Base-by-base conservation (phyloP, 2,797 vertebrate genomes). In the Ptychobarbus kaznakovi region DNA sequence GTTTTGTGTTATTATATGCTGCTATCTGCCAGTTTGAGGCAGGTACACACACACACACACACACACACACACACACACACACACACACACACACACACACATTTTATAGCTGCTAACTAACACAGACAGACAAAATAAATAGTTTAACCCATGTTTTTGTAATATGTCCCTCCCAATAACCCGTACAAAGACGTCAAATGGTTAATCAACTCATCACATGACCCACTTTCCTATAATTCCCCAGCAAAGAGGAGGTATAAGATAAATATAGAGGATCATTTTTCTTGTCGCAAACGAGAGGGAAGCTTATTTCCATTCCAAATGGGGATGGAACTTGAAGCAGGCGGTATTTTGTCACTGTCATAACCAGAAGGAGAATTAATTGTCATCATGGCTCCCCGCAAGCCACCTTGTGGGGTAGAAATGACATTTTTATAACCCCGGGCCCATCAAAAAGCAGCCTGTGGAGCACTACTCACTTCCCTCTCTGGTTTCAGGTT, bases 361-460 rank as follows among this genome's bases (percentile, higher is more conserved):
- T 94, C 94, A 95, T 93, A 94, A 92, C 90, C 88, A 91, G 91
- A 91, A 90, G 91, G 92, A 93, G 92, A 92, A 95, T 96, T 97
- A 96, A 97, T 96, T 96, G 93, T 93, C 94, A 91, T 93, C 92
- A 92, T 87, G 91, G 88, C 90, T 93, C 92, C 92, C 93, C 88
- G 88, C 42, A 79, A 91, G 92, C 92, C 93, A 93, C 89, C 90
- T 94, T 92, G 93, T 94, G 91, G 91, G 93, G 92, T 95, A 91
- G 89, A 96, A 96, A 96, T 96, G 95, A 95, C 94, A 95, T 95
- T 96, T 96, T 94, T 92, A 91, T 96, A 96, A 96, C 96, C 95
- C 92, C 81, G 90, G 88, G 94, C 95, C 96, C 95, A 97, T 97
- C 92, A 80, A 96, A 95, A 96, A 94, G 91, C 92, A 94, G 91